Evolutionary conservation across 2,113 vertebrate species (phyloP).

Genomic region (Martes martes): DNA sequence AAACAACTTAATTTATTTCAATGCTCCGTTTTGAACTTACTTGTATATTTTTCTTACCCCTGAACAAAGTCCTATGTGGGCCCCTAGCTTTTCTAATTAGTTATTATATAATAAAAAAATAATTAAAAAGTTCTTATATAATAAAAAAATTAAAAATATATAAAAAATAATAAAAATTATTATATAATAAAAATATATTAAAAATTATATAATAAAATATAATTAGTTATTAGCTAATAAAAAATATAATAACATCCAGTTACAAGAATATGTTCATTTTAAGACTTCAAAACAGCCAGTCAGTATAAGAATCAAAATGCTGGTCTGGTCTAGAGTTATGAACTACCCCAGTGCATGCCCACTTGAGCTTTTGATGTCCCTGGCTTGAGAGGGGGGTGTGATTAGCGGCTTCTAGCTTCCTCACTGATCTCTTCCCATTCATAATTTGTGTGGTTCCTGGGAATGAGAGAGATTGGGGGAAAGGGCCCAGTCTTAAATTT

Average conservation of each 20-base stretch:
- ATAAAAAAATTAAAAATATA: no score
- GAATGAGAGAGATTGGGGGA: background rate
- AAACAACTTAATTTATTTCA: background rate
- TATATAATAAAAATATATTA: background rate
- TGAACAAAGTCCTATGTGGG: background rate
- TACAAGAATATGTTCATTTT: background rate
- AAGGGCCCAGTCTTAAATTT: background rate
- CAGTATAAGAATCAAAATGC: background rate
- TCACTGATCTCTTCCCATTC: background rate
- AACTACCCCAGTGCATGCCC: background rate
- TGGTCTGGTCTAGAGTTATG: background rate
- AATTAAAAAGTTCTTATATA: no score
- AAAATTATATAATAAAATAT: background rate
- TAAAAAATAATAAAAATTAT: background rate
- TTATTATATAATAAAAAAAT: background rate
- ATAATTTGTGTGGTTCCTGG: background rate
- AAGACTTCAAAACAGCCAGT: background rate
- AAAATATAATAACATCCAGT: background rate
- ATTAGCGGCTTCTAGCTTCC: background rate
- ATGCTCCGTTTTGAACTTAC: background rate
- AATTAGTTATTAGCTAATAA: background rate
- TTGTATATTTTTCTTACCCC: conserved; percentile 10
- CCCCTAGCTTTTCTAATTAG: background rate
- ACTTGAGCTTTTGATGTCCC: background rate
- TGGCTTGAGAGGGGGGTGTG: background rate